phyloP scores from a whole-genome alignment of 2,113 vertebrate genomes.

The Fulica atra region DNA sequence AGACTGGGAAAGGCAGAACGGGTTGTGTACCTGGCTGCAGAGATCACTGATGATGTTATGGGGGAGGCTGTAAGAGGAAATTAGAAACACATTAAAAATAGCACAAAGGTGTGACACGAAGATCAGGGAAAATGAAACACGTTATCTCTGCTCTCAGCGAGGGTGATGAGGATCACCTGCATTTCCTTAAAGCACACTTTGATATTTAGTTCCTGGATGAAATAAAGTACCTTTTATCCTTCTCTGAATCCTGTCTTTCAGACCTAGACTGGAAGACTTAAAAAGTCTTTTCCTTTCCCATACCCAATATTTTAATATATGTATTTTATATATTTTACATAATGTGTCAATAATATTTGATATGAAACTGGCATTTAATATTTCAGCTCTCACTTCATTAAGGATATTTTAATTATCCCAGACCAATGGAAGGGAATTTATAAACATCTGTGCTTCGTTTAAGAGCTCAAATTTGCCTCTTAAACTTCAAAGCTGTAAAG shows the following conservation, averaged over 20 bases:
- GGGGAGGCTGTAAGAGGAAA: constrained; percentile 29
- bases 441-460: constrained; percentile 70
- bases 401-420: constrained; percentile 63
- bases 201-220: background rate
- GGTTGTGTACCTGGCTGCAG: background rate
- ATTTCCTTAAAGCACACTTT: background rate
- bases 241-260: background rate
- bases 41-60: background rate
- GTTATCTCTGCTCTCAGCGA: background rate
- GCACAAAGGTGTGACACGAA: constrained; percentile 22
- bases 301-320: background rate
- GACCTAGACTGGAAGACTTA: background rate
- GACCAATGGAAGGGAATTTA: constrained; percentile 57
- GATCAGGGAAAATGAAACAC: constrained; percentile 59
- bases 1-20: background rate
- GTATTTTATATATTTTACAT: constrained; percentile 47
- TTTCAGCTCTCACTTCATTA: constrained; percentile 66
- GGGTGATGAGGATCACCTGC: background rate
- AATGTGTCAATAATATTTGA: constrained; percentile 57
- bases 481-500: constrained; percentile 66
- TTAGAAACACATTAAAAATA: constrained; percentile 50
- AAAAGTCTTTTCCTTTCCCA: background rate
- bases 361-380: constrained; percentile 48
- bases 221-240: background rate
- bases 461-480: constrained; percentile 59